phyloP scores from a whole-genome alignment of 2,888 invertebrate genomes.

The Andrena fulva region DNA sequence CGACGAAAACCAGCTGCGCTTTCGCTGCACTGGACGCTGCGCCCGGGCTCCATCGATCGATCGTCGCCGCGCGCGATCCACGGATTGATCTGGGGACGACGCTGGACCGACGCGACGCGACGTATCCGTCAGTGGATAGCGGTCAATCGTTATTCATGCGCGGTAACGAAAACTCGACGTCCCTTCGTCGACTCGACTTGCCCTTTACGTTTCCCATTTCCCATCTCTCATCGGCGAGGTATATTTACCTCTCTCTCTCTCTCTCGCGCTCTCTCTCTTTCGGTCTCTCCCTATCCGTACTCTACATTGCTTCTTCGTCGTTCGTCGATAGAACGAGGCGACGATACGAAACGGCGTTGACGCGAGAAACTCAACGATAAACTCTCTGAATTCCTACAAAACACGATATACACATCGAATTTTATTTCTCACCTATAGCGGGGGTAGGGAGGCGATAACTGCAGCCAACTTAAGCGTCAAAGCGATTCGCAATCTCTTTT shows the following conservation, averaged over 20 bases:
- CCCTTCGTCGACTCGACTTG: conserved; percentile 19
- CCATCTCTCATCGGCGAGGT: not conserved
- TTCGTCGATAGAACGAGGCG: conserved; percentile 23
- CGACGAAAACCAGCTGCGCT: conserved; percentile 18
- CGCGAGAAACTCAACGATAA: conserved; percentile 36
- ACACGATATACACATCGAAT: conserved; percentile 32
- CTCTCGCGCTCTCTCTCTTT: not conserved
- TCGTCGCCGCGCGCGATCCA: not conserved
- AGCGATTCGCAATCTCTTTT: not conserved
- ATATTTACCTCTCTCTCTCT: not conserved
- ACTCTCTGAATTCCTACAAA: conserved; percentile 31
- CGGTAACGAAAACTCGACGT: conserved; percentile 45
- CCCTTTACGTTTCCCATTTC: no score
- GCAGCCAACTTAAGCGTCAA: conserved; percentile 22
- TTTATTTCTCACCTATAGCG: not conserved
- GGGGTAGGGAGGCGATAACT: not conserved
- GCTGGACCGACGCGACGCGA: conserved; percentile 26
- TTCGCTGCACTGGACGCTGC: not conserved
- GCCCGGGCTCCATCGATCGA: conserved; percentile 25
- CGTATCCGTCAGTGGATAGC: conserved; percentile 21
- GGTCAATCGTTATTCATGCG: conserved; percentile 55
- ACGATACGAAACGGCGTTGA: conserved; percentile 11
- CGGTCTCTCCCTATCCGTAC: not conserved
- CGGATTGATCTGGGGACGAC: not conserved
- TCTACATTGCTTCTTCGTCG: not conserved